Percentiles rank a stretch among this genome's conserved stretches.
phyloP scores from a whole-genome alignment of 2,113 vertebrate genomes.

The Oreocharis arfaki region DNA sequence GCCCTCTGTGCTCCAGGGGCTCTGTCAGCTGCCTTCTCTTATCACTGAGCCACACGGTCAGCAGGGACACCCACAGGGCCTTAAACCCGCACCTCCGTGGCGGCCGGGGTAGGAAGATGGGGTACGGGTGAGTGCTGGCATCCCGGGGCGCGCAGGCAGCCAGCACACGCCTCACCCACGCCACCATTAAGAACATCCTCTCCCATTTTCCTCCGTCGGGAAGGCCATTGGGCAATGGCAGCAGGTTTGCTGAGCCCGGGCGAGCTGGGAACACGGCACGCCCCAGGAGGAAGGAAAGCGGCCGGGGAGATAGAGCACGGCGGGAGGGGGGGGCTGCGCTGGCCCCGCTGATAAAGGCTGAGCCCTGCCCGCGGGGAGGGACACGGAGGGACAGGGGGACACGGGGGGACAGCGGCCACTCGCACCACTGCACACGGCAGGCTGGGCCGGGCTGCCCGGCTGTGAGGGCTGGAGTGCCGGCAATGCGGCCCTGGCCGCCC shows the following conservation, averaged over 20 bases:
- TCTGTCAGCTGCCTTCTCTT: background rate
- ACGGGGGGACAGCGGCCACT: fast-evolving
- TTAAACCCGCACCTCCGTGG: fast-evolving
- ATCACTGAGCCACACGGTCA: fast-evolving
- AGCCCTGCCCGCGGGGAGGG: background rate
- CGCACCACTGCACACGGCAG: background rate
- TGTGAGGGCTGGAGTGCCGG: fast-evolving
- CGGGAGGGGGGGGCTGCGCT: fast-evolving
- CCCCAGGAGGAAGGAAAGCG: background rate
- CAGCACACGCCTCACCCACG: background rate
- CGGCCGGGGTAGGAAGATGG: fast-evolving
- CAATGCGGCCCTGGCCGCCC: fast-evolving
- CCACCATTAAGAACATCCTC: background rate
- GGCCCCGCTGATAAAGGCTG: background rate
- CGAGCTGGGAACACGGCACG: background rate
- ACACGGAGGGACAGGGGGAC: fast-evolving
- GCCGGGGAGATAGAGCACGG: background rate
- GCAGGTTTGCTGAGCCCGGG: background rate
- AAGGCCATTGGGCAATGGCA: background rate
- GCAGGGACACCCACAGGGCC: background rate
- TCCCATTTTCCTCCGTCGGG: background rate
- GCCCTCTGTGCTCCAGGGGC: background rate
- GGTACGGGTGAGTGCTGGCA: fast-evolving
- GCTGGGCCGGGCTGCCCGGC: fast-evolving
- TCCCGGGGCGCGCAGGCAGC: fast-evolving